These are phyloP conservation scores for Neoitamus cyanurus DNA, from an alignment of 2,888 invertebrate species.

Conservation along the genomic window DNA sequence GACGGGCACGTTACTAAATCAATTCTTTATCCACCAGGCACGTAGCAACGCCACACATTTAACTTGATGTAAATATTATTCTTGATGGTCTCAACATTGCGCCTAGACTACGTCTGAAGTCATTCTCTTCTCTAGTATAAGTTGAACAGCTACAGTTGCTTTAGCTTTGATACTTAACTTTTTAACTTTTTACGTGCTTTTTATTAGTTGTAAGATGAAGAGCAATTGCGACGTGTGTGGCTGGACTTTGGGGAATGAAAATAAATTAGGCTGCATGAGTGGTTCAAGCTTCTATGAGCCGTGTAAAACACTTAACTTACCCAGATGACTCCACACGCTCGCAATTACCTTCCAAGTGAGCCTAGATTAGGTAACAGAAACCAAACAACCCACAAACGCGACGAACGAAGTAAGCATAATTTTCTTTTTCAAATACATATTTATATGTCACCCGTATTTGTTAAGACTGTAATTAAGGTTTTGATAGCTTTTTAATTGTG, in stretches of 20 bases:
- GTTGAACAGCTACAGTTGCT: conserved; percentile 13
- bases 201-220: background rate
- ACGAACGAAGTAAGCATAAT: background rate
- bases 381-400: background rate
- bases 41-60: background rate
- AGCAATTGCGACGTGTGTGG: background rate
- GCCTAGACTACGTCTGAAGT: conserved; percentile 33
- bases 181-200: conserved; percentile 4
- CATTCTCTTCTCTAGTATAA: conserved; percentile 46
- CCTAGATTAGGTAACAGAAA: background rate
- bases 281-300: background rate
- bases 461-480: background rate
- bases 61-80: conserved; percentile 30
- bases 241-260: background rate
- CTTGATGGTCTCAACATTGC: conserved; percentile 9
- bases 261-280: background rate
- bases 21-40: background rate
- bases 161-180: conserved; percentile 40
- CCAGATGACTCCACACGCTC: background rate
- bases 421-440: background rate
- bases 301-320: background rate
- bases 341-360: background rate
- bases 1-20: background rate
- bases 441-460: background rate
- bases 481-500: background rate